Evolutionary conservation across 2,888 invertebrate species (phyloP).

Genomic region (Zygaena filipendulae): DNA sequence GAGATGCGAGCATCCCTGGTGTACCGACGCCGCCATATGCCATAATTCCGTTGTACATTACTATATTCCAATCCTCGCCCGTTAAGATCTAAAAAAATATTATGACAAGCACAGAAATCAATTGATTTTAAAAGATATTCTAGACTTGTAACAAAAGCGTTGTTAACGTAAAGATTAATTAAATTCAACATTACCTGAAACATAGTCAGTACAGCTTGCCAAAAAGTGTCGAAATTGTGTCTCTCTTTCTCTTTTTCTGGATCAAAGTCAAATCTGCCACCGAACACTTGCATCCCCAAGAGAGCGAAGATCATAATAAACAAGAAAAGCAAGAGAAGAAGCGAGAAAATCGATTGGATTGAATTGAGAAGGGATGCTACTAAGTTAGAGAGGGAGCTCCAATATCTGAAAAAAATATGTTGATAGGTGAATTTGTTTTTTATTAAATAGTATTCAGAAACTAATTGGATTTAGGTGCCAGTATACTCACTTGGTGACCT

Average conservation of each 20-base stretch:
- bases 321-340: constrained; percentile 94
- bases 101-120: constrained; percentile 3
- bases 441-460: too few relatives aligned
- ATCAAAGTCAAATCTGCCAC: constrained; percentile 95
- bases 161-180: too few relatives aligned
- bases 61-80: constrained; percentile 99
- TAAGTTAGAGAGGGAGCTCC: constrained; percentile 97
- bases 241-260: constrained; percentile 86
- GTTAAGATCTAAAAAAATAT: constrained; percentile 90
- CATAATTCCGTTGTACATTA: constrained; percentile 98
- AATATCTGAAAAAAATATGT: constrained; percentile 78
- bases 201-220: constrained; percentile 97
- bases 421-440: too few relatives aligned
- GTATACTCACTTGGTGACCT: constrained; percentile 98
- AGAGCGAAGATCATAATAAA: constrained; percentile 99
- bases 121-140: neutral
- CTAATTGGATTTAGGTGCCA: neutral
- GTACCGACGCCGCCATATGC: constrained; percentile 97
- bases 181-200: constrained; percentile 98
- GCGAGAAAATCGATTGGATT: constrained; percentile 98
- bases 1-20: constrained; percentile 90
- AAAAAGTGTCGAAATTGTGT: constrained; percentile 98
- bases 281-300: constrained; percentile 99
- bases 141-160: neutral
- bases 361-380: constrained; percentile 98